phyloP scores from a whole-genome alignment of 37 sponge, comb jelly and placozoan genomes.

The Spongia lamella region DNA sequence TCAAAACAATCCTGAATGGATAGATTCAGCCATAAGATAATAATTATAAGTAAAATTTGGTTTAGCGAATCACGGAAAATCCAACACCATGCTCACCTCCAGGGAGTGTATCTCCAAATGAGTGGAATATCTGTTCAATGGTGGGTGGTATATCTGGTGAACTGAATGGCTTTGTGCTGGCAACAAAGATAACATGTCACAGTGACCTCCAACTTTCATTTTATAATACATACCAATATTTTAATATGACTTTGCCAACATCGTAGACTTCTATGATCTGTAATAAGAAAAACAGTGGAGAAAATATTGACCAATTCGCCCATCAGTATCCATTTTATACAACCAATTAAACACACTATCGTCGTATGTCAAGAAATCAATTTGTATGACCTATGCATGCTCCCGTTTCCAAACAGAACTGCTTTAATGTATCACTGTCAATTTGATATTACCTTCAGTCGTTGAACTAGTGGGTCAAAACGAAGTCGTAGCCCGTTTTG shows the following conservation, averaged over 20 bases:
- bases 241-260: slow-evolving; percentile 75
- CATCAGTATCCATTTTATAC: no score
- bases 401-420: no score
- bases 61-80: no score
- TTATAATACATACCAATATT: slow-evolving; percentile 65
- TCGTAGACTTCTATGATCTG: slow-evolving; percentile 91
- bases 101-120: slow-evolving; percentile 88
- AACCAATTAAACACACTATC: no score
- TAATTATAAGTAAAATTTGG: no score
- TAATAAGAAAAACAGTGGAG: slow-evolving; percentile 3
- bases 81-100: slow-evolving; percentile 51
- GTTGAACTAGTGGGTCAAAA: slow-evolving; percentile 82
- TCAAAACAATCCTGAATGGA: no score
- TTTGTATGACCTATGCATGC: no score
- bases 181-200: neutral
- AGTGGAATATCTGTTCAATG: slow-evolving; percentile 70
- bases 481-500: slow-evolving; percentile 81
- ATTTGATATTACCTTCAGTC: slow-evolving; percentile 88
- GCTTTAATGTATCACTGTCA: no score
- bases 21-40: no score
- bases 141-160: slow-evolving; percentile 78
- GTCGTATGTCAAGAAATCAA: no score
- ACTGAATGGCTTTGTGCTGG: slow-evolving; percentile 75
- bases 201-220: neutral
- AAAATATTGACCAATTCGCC: no score